phyloP scores from a whole-genome alignment of 2,113 vertebrate species.

The Ovis canadensis region DNA sequence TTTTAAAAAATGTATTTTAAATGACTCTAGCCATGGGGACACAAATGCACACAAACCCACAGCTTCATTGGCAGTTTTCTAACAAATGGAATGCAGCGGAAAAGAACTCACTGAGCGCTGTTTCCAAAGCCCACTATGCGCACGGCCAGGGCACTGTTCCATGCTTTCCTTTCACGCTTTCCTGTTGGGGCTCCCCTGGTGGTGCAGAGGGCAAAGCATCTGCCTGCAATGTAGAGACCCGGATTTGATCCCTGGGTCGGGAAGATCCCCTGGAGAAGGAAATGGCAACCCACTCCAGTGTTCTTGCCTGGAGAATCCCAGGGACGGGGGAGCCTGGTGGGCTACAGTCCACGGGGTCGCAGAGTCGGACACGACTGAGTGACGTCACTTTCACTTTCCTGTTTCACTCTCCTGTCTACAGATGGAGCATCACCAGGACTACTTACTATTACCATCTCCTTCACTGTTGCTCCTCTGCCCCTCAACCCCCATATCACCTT shows the following conservation, averaged over 20 bases:
- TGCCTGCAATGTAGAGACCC: neutral
- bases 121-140: neutral
- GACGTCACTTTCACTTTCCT: neutral
- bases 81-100: neutral
- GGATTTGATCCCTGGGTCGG: neutral
- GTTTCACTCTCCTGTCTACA: neutral
- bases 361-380: neutral
- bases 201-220: neutral
- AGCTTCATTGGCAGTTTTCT: neutral
- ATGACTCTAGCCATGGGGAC: neutral
- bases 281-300: neutral
- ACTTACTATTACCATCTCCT: neutral
- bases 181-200: neutral
- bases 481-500: neutral
- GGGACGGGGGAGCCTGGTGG: neutral
- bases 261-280: neutral
- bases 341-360: neutral
- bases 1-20: neutral
- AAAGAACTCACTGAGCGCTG: neutral
- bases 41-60: neutral
- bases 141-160: neutral
- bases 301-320: neutral
- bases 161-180: neutral
- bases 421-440: neutral
- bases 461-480: neutral